These are phyloP conservation scores for Leuciscus idus DNA, from an alignment of 2,113 vertebrate species.

Conservation along the genomic window DNA sequence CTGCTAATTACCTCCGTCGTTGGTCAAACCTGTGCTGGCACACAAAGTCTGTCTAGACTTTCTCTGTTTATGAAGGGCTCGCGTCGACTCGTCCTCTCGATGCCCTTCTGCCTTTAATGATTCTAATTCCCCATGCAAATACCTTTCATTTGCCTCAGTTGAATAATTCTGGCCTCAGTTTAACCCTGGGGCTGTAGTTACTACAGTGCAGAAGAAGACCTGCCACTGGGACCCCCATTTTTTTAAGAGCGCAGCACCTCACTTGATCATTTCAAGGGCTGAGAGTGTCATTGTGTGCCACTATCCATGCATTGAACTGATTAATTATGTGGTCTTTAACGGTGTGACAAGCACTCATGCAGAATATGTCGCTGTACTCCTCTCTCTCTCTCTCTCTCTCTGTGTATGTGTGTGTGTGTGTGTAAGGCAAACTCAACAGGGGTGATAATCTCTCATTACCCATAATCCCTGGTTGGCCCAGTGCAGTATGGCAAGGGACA, in stretches of 20 bases:
- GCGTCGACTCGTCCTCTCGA: slow-evolving; percentile 81
- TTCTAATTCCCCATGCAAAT: slow-evolving; percentile 87
- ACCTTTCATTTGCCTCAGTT: slow-evolving; percentile 84
- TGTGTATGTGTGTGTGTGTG: slow-evolving; percentile 28
- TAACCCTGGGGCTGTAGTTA: slow-evolving; percentile 75
- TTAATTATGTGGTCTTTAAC: slow-evolving; percentile 51
- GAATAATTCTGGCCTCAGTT: slow-evolving; percentile 86
- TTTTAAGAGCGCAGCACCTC: slow-evolving; percentile 34
- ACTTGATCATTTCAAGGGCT: slow-evolving; percentile 41
- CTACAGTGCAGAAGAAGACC: slow-evolving; percentile 54
- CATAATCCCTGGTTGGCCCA: slow-evolving; percentile 69
- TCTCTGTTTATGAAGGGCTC: slow-evolving; percentile 23
- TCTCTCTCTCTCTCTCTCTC: too few species aligned
- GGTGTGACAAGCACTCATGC: slow-evolving; percentile 5
- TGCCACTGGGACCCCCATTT: slow-evolving; percentile 49
- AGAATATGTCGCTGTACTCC: neutral
- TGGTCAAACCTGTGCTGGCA: slow-evolving; percentile 45
- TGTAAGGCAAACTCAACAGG: slow-evolving; percentile 67
- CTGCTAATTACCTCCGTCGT: slow-evolving; percentile 30
- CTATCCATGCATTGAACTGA: slow-evolving; percentile 34
- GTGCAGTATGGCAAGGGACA: slow-evolving; percentile 50
- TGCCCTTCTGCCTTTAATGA: slow-evolving; percentile 90
- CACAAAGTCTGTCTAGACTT: slow-evolving; percentile 49
- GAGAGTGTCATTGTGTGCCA: neutral
- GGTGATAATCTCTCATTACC: slow-evolving; percentile 80